phyloP scores from a whole-genome alignment of 2,888 invertebrate species.

The Brenthis ino region DNA sequence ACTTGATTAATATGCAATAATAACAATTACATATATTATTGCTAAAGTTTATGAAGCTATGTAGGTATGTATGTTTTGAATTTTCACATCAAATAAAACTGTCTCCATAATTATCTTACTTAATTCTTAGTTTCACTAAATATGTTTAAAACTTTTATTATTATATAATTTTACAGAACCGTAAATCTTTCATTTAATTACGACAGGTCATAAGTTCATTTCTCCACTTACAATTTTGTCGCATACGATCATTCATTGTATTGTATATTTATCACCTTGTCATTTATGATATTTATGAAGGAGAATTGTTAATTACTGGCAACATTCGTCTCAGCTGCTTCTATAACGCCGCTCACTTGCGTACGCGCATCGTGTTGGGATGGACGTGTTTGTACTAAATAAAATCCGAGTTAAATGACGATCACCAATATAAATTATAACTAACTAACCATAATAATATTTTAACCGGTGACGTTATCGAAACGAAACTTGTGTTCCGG shows the following conservation, averaged over 20 bases:
- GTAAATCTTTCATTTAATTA: not conserved
- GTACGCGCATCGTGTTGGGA: slow-evolving; percentile 49
- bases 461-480: slow-evolving; percentile 57
- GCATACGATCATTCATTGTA: not conserved
- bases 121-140: too few species aligned
- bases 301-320: slow-evolving; percentile 19
- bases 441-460: slow-evolving; percentile 40
- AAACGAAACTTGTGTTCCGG: slow-evolving; percentile 50
- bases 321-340: slow-evolving; percentile 34
- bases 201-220: not conserved
- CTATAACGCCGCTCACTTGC: slow-evolving; percentile 45
- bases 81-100: too few species aligned
- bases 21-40: too few species aligned
- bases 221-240: not conserved
- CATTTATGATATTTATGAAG: not conserved
- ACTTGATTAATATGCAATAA: too few species aligned
- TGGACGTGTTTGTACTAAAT: slow-evolving; percentile 40
- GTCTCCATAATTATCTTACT: too few species aligned
- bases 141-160: not conserved
- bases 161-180: not conserved
- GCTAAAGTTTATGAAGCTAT: too few species aligned
- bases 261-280: not conserved
- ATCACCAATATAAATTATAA: slow-evolving; percentile 31
- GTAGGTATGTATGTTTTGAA: too few species aligned
- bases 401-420: slow-evolving; percentile 52